Evolutionary conservation across 2,888 invertebrate species (phyloP), one percentile per base, ranked within the genome.

Genomic region (Rhogogaster chlorosoma): DNA sequence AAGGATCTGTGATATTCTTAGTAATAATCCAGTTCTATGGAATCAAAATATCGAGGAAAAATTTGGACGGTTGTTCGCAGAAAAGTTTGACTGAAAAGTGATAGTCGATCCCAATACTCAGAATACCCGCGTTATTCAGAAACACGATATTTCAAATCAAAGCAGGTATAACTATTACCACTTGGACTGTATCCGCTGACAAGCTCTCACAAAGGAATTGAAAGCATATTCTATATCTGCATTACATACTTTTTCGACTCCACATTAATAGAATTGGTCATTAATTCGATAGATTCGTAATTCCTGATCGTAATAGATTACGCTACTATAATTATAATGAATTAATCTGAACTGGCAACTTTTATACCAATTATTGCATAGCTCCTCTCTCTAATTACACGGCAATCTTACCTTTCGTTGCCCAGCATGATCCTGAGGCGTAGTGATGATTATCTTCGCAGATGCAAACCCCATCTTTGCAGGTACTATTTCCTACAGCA

Each of bases 401-500:
- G 10, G 22, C 10, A 73, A 9, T 12, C 86, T 57, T 84, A 91
- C 91, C 88, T 12, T 84, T 61, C 2, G 29, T 86, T 71, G 85
- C 86, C 87, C 86, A 88, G 67, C 91, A 91, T 12, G 49, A 64
- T 26, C 86, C 83, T 15, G 78, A 57, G 0, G 10, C 45, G 42
- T 82, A 73, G 75, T 89, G 89, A 73, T 89, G 90, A 22, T 89
- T 91, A 0, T 85, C 6, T 18, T 85, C 61, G 80, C 93, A 93
- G 7, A 84, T 84, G 83, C 93, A 93, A 45, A 86, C 86, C 0
- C 87, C 85, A 4, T 87, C 84, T 4, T 61, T 71, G 61, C 91
- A 90, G 4, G 87, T 88, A 4, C 89, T 85, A 71, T 91, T 88
- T 10, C 83, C 32, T 22, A 88, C 57, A 7, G 82, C 49, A 1